Evolutionary conservation across 2,888 invertebrate genomes (phyloP), one percentile per base, ranked within the genome.

Genomic region (Noctua janthina): DNA sequence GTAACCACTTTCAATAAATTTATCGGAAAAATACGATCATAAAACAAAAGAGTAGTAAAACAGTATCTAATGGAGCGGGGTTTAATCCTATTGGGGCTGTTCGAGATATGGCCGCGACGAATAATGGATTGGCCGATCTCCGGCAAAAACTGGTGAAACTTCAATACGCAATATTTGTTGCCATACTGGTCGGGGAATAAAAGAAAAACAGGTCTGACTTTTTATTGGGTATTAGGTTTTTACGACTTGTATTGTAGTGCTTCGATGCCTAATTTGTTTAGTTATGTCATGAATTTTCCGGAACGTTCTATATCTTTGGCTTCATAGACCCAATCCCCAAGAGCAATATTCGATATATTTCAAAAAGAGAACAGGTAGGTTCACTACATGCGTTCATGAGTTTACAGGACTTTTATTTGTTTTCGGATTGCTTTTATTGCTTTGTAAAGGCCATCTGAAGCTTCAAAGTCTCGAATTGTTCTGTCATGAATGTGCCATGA

Each of bases 1-100:
- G 92, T 91, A 92, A 91, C 92, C 92, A 92, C 92, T 95, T 93
- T 93, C 93, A 94, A 95, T 95, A 95, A 92, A 95, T 95, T 39
- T 95, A 95, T 93, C 92, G 92, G 91, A 89, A 92, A 93, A 94
- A 94, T 94, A 94, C 92, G 93, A 93, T 91, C 93, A 93, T 95
- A 95, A 95, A 96, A 96, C 95, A 94, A 95, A 95, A 94, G 93
- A 94, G 93, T 94, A 95, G 93, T 94, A 94, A 95, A 95, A 94
- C 93, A 94, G 93, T 92, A 93, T 93, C 93, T 94, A 95, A 95
- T 94, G 93, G 94, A 93, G 91, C 90, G 91, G 88, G 91, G 90
- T 91, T 92, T 95, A 94, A 95, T 95, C 93, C 94, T 92, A 93
- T 94, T 93, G 93, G 91, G 92, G 92, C 92, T 92, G 92, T 92